Evolutionary conservation across 2,797 vertebrate species (phyloP).

Genomic region (Clarias fuscus): DNA sequence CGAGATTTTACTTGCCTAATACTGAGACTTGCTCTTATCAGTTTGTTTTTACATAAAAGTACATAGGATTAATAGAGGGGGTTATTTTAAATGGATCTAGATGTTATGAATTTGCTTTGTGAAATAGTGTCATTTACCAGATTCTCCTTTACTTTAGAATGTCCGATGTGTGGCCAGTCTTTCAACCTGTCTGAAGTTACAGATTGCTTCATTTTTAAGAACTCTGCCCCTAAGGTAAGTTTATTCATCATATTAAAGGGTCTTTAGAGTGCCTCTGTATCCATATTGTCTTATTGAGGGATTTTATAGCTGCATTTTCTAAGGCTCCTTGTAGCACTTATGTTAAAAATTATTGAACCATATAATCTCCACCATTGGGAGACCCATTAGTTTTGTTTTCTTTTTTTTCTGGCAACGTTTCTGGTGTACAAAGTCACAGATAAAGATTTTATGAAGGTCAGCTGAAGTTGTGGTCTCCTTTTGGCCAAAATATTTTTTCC

Average conservation of each 20-base stretch:
- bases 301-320: not conserved
- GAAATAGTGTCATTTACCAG: not conserved
- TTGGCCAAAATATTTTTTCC: no score
- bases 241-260: not conserved
- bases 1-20: no score
- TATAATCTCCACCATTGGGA: not conserved
- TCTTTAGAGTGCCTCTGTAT: not conserved
- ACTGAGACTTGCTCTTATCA: no score
- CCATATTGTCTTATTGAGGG: not conserved
- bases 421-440: not conserved
- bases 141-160: constrained; percentile 43
- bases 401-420: no score
- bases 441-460: not conserved
- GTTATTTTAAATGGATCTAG: not conserved
- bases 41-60: no score
- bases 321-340: not conserved
- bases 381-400: not conserved
- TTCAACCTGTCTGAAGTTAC: constrained; percentile 52
- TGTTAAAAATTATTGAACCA: not conserved
- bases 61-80: no score
- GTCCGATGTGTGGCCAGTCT: constrained; percentile 49
- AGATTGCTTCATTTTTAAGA: constrained; percentile 53
- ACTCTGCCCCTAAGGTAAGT: constrained; percentile 44
- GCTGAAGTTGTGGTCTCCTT: no score
- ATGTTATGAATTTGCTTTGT: not conserved